Evolutionary conservation across 23 tunicate species (phyloP), one percentile per base, ranked within the genome.

Genomic region (Ascidia mentula): DNA sequence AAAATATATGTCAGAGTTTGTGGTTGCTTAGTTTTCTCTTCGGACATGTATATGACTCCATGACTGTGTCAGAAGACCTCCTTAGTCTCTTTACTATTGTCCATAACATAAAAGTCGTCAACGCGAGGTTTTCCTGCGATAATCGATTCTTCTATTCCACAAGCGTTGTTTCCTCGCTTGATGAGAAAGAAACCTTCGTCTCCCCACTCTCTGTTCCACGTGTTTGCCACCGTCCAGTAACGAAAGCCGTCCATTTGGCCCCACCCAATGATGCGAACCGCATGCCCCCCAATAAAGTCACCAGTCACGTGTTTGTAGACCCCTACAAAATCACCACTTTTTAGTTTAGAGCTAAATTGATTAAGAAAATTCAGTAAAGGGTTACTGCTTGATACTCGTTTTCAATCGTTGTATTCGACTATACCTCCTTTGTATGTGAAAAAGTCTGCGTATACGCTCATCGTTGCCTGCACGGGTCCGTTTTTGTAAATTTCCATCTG

Each of bases 171-270:
- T 26, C 65, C 65, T 53, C 65, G 65, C 65, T 53, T 53, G 7
- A 53, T 53, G 24, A 53, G 65, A 53, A 53, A 53, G 65, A 20
- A 53, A 53, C 65, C 65, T 9, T 28, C 65, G 13, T 53, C 65
- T 53, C 65, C 65, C 65, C 65, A 53, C 65, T 53, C 65, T 53
- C 65, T 26, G 65, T 53, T 53, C 65, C 65, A 53, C 12, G 65
- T 53, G 65, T 53, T 53, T 6, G 65, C 65, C 22, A 53, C 65
- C 2, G 65, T 53, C 65, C 65, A 53, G 24, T 53, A 53, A 26
- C 12, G 65, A 53, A 9, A 5, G 13, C 65, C 65, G 65, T 53
- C 65, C 65, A 53, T 53, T 53, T 53, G 65, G 24, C 65, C 65
- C 65, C 65, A 53, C 22, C 65, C 65, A 28, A 53, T 53, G 13